Base-by-base conservation (phyloP, 2,797 vertebrate genomes). In the Syngnathus acus region DNA sequence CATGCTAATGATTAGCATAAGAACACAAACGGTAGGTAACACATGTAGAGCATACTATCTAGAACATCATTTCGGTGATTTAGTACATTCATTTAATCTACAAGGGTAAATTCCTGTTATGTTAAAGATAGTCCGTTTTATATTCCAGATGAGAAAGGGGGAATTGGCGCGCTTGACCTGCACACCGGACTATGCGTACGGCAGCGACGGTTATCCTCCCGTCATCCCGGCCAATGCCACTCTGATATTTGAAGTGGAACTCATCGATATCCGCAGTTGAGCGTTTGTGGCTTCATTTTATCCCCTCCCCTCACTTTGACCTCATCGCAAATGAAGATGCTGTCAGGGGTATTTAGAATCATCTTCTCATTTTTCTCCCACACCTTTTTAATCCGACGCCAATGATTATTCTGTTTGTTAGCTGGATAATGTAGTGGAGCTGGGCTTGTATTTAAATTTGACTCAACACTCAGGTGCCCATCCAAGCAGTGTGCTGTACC, bases 191-290 rank as follows among this genome's bases (percentile, higher is more conserved):
- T 96, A 87, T 0, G 94, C 94, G 2, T 97, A 96, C 0, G 94
- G 94, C 38, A 0, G 66, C 5, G 82, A 45, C 2, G 95, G 94
- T n/a, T 90, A 84, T 82, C 93, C 94, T 0, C 92, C 93, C 37
- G 77, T 89, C 88, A 95, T 95, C 86, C 95, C 94, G 1, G 82
- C 85, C 39, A 92, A 95, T 0, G 78, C 94, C 83, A 93, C 89
- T 72, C 93, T 96, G 58, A 82, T 93, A 78, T 97, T 95, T 67
- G 93, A 95, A 0, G 94, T 95, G 89, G 94, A 96, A 85, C 92
- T 97, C 75, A 48, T 88, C 21, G 3, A n/a, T 0, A 7, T 43
- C 32, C 32, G 32, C 4, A 32, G 32, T 62, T 80, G 69, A 77
- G 68, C 65, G 40, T 76, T 76, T 79, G 74, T 58, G 55, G 67